These are phyloP conservation scores for Platynereis dumerilii DNA, from an alignment of 2,888 invertebrate genomes.

Conservation along the genomic window DNA sequence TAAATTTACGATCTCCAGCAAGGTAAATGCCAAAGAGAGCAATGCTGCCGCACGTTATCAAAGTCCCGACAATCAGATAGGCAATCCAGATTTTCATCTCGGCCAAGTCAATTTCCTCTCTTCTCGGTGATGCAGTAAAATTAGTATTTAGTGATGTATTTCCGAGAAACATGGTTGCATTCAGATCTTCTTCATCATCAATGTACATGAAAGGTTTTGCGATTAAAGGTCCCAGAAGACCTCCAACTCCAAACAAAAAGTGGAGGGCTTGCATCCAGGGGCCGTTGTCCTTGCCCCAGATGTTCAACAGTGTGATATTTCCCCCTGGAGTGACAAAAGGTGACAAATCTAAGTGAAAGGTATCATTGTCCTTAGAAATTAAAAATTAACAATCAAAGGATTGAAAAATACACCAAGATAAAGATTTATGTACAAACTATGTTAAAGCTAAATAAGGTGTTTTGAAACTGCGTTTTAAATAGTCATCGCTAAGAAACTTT, in stretches of 20 bases:
- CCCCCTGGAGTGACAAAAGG: conserved; percentile 16
- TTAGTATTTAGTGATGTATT: neutral
- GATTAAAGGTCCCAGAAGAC: conserved; percentile 10
- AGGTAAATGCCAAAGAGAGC: conserved; percentile 1
- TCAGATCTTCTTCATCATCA: neutral
- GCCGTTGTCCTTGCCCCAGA: conserved; percentile 18
- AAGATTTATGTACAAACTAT: too few species aligned
- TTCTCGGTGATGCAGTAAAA: neutral
- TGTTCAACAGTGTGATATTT: conserved; percentile 11
- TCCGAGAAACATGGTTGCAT: neutral
- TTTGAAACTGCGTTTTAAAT: too few species aligned
- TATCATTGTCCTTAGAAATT: too few species aligned
- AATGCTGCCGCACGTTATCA: neutral
- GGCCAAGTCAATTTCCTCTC: neutral
- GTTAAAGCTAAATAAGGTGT: too few species aligned
- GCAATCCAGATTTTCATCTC: conserved; percentile 1
- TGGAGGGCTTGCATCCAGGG: conserved; percentile 27
- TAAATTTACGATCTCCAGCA: neutral
- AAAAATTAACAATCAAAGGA: too few species aligned
- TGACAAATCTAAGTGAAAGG: too few species aligned
- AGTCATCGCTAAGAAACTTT: too few species aligned
- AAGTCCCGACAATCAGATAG: neutral
- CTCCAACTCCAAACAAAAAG: conserved; percentile 13
- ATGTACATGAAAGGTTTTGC: conserved; percentile 16
- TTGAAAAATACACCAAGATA: too few species aligned